Base-by-base conservation (phyloP, 2,888 invertebrate species). In the Tridacna crocea region DNA sequence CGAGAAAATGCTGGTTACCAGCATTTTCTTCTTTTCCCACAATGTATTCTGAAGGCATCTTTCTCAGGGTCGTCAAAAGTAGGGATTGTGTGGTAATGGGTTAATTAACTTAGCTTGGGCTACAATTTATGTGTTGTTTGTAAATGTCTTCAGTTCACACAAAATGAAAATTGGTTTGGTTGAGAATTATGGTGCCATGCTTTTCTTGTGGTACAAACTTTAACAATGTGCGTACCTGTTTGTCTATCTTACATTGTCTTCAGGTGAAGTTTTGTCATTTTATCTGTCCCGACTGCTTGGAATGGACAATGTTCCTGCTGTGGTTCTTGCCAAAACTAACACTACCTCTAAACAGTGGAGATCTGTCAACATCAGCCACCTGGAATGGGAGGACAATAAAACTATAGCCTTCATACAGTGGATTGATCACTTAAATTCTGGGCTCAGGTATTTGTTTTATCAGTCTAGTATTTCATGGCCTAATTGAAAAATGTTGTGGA, bases 261-360 rank as follows among this genome's bases (percentile, higher is more conserved):
- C 90, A 94, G 94, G 94, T 68, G 94, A 94, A 83, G 89, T 93
- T 6, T 81, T 94, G 76, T 93, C 93, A 3, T 94, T 93, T 81
- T 91, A 93, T 79, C 88, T 94, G 63, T 92, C 93, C 0, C 90
- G 91, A 15, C 82, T 93, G 26, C 88, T 94, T 55, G 91, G 91
- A 4, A 88, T 94, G 84, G 91, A 92, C 76, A 93, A 91, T 73
- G 90, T 94, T 55, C 94, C 94, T 0, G 88, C 89, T 13, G 93
- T 93, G 15, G 89, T 91, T 0, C 87, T 94, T 47, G 91, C 93
- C 0, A 72, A 77, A 48, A 90, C 90, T 19, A 88, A 90, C 78
- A 72, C 88, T 55, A 77, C 87, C 27, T 87, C 90, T 51, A 72
- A 76, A 24, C 88, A 90, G 80, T 93, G 93, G 93, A 83, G 79